Percentiles rank a stretch among this genome's conserved stretches.
phyloP scores from a whole-genome alignment of 2,888 invertebrate species.

The Drosophila sordidula region DNA sequence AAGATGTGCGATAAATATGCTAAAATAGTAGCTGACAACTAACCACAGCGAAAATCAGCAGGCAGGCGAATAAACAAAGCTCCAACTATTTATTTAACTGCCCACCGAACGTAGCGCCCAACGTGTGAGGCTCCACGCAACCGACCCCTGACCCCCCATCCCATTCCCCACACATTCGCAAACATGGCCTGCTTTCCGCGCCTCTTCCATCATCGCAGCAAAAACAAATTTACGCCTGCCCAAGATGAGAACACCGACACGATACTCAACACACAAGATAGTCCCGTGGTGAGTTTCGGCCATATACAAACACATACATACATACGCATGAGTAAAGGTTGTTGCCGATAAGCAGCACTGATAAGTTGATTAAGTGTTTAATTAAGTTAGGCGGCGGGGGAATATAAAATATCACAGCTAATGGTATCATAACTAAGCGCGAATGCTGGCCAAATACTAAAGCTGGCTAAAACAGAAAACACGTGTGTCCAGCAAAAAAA shows the following conservation, averaged over 20 bases:
- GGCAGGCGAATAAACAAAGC: conserved; percentile 19
- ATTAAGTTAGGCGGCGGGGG: conserved; percentile 66
- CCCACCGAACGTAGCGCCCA: conserved; percentile 9
- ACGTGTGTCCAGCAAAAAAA: conserved; percentile 21
- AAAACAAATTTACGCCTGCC: conserved; percentile 80
- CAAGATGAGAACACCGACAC: conserved; percentile 81
- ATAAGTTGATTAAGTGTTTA: conserved; percentile 76
- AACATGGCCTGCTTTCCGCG: conserved; percentile 82
- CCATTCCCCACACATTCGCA: neutral
- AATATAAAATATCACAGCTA: conserved; percentile 31
- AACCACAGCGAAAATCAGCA: conserved; percentile 31
- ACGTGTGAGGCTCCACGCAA: conserved; percentile 28
- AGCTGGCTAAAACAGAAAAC: conserved; percentile 16
- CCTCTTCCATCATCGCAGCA: conserved; percentile 73
- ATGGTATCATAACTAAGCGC: conserved; percentile 21
- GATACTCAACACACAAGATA: conserved; percentile 74
- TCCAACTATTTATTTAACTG: conserved; percentile 11
- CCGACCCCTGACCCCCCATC: conserved; percentile 2
- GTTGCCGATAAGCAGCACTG: conserved; percentile 57
- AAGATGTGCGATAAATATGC: conserved; percentile 66
- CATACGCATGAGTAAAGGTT: conserved; percentile 7
- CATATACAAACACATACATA: conserved; percentile 2
- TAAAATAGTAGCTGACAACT: conserved; percentile 49
- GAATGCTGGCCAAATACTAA: conserved; percentile 36
- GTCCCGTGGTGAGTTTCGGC: conserved; percentile 80